phyloP scores from a whole-genome alignment of 1,140 invertebrate species.

The Holotrichia oblita region DNA sequence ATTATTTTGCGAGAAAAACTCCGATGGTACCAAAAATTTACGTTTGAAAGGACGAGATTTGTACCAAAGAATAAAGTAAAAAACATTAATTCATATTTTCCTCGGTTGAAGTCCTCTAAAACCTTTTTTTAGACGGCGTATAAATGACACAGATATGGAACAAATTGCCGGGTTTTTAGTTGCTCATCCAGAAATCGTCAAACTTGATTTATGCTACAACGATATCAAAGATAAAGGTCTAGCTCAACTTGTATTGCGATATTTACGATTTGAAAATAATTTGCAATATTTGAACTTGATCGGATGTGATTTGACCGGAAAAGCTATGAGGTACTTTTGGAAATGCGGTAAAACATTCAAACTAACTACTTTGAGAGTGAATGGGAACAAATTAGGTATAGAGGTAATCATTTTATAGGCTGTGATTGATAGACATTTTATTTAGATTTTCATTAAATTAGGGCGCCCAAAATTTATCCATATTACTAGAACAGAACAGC shows the following conservation, averaged over 20 bases:
- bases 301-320: conserved; percentile 63
- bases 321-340: conserved; percentile 55
- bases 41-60: conserved; percentile 58
- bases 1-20: conserved; percentile 59
- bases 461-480: conserved; percentile 62
- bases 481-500: conserved; percentile 62
- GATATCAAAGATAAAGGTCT: conserved; percentile 65
- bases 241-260: conserved; percentile 58
- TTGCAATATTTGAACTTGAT: conserved; percentile 65
- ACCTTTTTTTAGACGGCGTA: conserved; percentile 58
- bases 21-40: conserved; percentile 58
- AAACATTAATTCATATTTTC: neutral
- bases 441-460: conserved; percentile 48
- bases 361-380: conserved; percentile 63
- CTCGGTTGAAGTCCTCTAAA: too few relatives aligned
- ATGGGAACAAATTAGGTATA: conserved; percentile 65
- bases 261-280: conserved; percentile 53
- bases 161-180: conserved; percentile 63
- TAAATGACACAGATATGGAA: conserved; percentile 63
- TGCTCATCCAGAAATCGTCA: conserved; percentile 60
- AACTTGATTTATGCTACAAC: conserved; percentile 66
- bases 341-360: too few relatives aligned
- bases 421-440: neutral
- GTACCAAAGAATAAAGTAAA: conserved; percentile 52
- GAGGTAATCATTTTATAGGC: conserved; percentile 53